Evolutionary conservation across 2,797 vertebrate genomes (phyloP), one percentile per base, ranked within the genome.

Genomic region (Sebastes cheni): DNA sequence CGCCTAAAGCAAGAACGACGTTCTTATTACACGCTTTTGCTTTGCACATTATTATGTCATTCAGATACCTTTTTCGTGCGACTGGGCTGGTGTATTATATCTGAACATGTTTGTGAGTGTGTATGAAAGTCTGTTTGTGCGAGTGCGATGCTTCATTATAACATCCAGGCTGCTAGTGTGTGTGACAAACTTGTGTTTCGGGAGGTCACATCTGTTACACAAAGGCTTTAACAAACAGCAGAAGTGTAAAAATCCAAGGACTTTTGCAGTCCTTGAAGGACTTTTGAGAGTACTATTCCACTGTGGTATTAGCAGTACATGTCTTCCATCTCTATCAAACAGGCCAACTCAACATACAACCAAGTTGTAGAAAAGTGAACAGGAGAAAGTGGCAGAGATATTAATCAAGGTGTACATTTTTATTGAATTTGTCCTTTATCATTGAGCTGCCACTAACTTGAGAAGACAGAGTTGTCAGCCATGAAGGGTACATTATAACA

Each of bases 371-470:
- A 73, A 64, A 73, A 34, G 14, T 8, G 2, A 78, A 34, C 27
- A 62, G 5, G 12, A 80, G 8, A 77, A 76, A 85, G 34, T 54
- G 70, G 34, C 50, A 66, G 65, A 82, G 64, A 86, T 70, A 82
- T 83, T 80, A 85, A 88, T 87, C 46, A 72, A 80, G 76, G 77
- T 85, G 76, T 59, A 72, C 54, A 75, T 83, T 86, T 89, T 78
- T 84, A 86, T 83, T 83, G 66, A 89, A 75, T 82, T 73, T 80
- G 80, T 81, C 77, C 86, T 83, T 81, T 58, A 83, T 81, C 65
- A 75, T 11, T 29, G 50, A 71, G 62, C 64, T 72, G 67, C 56
- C 25, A 68, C 67, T 72, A 75, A 82, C 55, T 77, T 32, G 10
- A 58, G 25, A 69, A 71, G 75, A 79, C 46, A n/a, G 72, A 76